A percentile compares a stretch with the other conserved stretches of the same genome.
Conservation (phyloP, 2,113 vertebrate species). For the Petrocephalus microphthalmus region DNA sequence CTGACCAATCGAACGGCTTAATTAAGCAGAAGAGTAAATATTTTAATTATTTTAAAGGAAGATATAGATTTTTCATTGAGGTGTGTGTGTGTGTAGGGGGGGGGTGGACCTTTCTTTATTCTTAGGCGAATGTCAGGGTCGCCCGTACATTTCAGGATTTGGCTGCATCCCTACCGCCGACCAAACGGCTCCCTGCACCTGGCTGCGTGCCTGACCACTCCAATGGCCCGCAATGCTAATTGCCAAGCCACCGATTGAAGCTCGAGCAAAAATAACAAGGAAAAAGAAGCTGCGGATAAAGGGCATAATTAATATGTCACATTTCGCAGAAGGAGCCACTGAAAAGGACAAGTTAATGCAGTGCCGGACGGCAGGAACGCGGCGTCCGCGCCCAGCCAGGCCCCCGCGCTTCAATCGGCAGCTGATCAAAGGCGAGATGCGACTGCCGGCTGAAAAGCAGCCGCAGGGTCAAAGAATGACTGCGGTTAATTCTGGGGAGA, state of each 20-base stretch:
- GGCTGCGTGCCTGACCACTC: neutral
- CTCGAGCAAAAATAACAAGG: neutral
- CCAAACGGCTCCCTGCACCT: neutral
- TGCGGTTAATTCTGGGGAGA: neutral
- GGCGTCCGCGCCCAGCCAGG: neutral
- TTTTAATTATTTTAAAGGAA: neutral
- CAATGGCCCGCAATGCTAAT: neutral
- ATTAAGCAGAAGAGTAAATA: neutral
- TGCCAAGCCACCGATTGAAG: neutral
- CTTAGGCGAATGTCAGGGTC: neutral
- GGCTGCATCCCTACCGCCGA: neutral
- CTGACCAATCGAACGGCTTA: neutral
- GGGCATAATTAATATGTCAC: conserved; percentile 3
- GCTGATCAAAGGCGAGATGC: neutral
- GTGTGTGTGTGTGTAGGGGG: neutral
- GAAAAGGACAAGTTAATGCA: conserved; percentile 17
- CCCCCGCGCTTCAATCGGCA: neutral
- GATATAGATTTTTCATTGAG: neutral
- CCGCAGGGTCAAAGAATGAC: neutral
- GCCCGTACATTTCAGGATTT: neutral
- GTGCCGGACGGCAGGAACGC: neutral
- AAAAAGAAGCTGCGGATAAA: neutral
- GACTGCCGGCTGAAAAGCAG: neutral
- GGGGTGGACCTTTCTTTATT: neutral
- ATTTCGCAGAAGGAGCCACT: neutral